phyloP scores from a whole-genome alignment of 2,888 invertebrate species.

The Hirudinaria manillensis region DNA sequence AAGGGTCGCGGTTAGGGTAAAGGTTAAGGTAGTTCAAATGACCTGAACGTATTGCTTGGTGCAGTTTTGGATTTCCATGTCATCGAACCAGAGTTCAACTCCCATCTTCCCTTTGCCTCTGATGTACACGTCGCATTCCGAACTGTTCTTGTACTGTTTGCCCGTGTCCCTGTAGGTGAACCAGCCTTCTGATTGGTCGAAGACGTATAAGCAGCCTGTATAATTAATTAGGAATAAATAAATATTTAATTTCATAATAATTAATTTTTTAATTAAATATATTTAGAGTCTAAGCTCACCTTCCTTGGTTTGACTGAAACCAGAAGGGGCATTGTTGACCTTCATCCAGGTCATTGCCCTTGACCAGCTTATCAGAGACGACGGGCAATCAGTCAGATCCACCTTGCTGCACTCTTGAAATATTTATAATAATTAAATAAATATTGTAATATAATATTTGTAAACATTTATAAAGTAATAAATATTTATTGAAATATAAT shows the following conservation, averaged over 20 bases:
- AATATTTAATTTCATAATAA: no score
- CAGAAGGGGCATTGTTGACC: conserved; percentile 9
- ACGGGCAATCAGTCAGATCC: conserved; percentile 27
- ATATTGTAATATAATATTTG: not conserved
- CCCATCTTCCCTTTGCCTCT: conserved; percentile 13
- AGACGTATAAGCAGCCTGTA: conserved; percentile 27
- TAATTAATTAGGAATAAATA: not conserved
- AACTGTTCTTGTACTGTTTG: not conserved
- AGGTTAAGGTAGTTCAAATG: not conserved
- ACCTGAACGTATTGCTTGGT: conserved; percentile 28
- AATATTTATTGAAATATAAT: no score
- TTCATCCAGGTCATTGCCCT: conserved; percentile 23
- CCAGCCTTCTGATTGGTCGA: conserved; percentile 32
- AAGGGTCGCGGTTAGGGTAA: not conserved
- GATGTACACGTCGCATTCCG: conserved; percentile 33
- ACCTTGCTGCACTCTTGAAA: conserved; percentile 17
- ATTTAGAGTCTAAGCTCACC: not conserved
- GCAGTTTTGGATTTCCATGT: conserved; percentile 21
- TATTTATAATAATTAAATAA: not conserved
- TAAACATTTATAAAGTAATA: no score
- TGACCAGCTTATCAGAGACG: conserved; percentile 28
- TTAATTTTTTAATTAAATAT: no score
- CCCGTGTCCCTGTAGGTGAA: conserved; percentile 1
- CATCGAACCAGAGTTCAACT: conserved; percentile 29
- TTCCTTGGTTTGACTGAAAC: conserved; percentile 9